phyloP scores from a whole-genome alignment of 2,888 invertebrate genomes.

The Cryptocephalus primarius region DNA sequence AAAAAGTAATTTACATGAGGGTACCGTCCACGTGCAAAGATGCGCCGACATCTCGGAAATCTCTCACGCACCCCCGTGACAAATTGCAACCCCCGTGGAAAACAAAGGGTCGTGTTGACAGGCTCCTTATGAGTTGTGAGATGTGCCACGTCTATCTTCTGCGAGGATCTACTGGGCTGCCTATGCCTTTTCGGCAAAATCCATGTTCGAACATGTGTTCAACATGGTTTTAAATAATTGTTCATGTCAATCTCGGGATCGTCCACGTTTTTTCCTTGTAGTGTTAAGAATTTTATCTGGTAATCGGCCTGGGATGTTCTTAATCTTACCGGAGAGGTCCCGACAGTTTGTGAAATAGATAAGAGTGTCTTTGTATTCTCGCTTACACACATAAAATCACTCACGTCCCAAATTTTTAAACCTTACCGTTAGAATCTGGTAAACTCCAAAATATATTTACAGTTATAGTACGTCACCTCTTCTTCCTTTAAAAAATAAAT shows the following conservation, averaged over 20 bases:
- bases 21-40: background rate
- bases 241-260: slow-evolving; percentile 7
- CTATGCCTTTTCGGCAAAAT: slow-evolving; percentile 8
- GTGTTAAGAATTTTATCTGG: background rate
- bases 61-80: slow-evolving; percentile 9
- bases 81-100: slow-evolving; percentile 20
- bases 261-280: background rate
- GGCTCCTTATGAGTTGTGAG: slow-evolving; percentile 13
- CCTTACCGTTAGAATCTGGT: too few relatives aligned
- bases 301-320: too few relatives aligned
- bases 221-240: slow-evolving; percentile 20
- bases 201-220: slow-evolving; percentile 14
- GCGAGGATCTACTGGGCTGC: background rate
- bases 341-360: too few relatives aligned
- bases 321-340: too few relatives aligned
- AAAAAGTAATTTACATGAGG: too few relatives aligned
- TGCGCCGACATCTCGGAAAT: background rate
- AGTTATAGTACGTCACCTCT: too few relatives aligned
- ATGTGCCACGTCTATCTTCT: slow-evolving; percentile 6
- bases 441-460: too few relatives aligned
- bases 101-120: slow-evolving; percentile 14
- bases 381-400: too few relatives aligned
- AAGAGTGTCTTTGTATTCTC: too few relatives aligned
- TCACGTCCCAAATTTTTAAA: too few relatives aligned
- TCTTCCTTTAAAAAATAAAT: too few relatives aligned